Base-by-base conservation (phyloP, 1,140 invertebrate genomes). In the Steinernema khuongi region DNA sequence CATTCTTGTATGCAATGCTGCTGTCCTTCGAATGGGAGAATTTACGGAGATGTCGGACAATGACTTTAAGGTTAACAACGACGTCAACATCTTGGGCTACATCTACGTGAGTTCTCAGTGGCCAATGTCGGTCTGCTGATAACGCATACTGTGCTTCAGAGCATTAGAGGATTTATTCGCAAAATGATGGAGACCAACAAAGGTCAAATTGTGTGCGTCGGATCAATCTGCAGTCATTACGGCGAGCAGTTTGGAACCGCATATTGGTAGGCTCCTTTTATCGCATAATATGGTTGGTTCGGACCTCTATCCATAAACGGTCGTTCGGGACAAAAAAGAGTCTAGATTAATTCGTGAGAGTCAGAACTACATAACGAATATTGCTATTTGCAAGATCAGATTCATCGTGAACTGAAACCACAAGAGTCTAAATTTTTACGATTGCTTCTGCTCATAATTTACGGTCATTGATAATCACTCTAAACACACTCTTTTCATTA, bases 11-110 rank as follows among this genome's bases (percentile, higher is more conserved):
- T 4, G 1, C 33, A 71, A 71, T 26, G 70, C 70, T 1, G 70
- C 70, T n/a, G 43, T 72, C 30, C 71, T 72, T 26, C 44, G 66
- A 28, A 31, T 74, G 31, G 72, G 31, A 7, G 72, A 74, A 28
- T 74, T 74, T 18, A 29, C 41, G 2, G 72, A 71, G n/a, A 17
- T 74, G 70, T 30, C 72, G 17, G 26, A 31, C 33, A 70, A 74
- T 14, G 72, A 74, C 26, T 72, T 71, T 28, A 72, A 68, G 31
- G 69, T 31, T n/a, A 72, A 72, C 44, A 72, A 68, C 71, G 71
- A 72, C 28, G 44, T 72, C 44, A 72, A 72, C 44, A 72, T 72
- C 19, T 30, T 72, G 4, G 71, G 71, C 11, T 66, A 69, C 44
- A 72, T 72, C 26, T 72, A 30, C 29, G 71, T 72, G 22, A 19